Base-by-base conservation (phyloP, 2,797 vertebrate genomes). In the Pseudochirops cupreus region DNA sequence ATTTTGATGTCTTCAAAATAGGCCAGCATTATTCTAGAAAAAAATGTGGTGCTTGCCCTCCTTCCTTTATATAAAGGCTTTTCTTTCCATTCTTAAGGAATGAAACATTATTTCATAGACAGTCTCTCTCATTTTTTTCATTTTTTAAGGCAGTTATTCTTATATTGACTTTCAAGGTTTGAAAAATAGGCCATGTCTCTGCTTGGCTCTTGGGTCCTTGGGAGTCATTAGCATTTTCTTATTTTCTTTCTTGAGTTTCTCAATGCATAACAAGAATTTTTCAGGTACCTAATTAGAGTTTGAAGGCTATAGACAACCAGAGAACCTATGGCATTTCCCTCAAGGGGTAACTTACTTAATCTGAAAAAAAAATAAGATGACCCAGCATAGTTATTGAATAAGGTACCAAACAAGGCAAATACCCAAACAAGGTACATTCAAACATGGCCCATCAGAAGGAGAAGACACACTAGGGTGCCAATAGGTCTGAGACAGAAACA, bases 171-270 rank as follows among this genome's bases (percentile, higher is more conserved):
- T 95, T 95, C 95, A 96, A 98, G 96, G 93, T 92, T 94, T 92
- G 52, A 87, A 95, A 98, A 98, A 95, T 96, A 98, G 97, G 94
- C 46, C 96, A 97, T 46, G 55, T 95, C 91, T 95, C 92, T 58
- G 90, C 93, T 97, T 94, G 95, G 31, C 95, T 95, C 57, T 52
- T 50, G 87, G 96, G 14, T 91, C 93, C 67, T 96, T 90, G 50
- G 39, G 94, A 96, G 87, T 62, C 95, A 96, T 91, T 94, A 10
- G 90, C 91, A 4, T 56, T 82, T 94, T 56, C 91, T 91, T 1
- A 46, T 87, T 96, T 95, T 33, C 55, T 74, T 29, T 58, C 10
- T 91, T 94, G 28, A 94, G n/a, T 93, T 56, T 91, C 39, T n/a
- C 10, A 93, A 55, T 29, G 24, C 21, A 56, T 54, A 94, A 91